phyloP scores from a whole-genome alignment of 2,113 vertebrate genomes.

The Pardalotus punctatus region DNA sequence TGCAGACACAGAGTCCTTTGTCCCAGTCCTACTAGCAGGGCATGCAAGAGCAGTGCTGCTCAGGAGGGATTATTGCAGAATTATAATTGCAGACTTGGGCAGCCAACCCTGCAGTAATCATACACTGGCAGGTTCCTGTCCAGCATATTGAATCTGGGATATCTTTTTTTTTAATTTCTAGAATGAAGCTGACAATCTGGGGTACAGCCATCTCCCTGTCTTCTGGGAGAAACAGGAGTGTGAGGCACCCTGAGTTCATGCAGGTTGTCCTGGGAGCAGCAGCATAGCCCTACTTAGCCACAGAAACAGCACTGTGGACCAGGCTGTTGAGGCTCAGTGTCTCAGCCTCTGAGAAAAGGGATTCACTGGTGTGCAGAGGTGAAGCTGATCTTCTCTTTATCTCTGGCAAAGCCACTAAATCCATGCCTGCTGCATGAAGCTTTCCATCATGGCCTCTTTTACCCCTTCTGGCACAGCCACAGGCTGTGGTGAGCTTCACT shows the following conservation, averaged over 20 bases:
- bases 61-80: not conserved
- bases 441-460: fast-evolving
- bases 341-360: not conserved
- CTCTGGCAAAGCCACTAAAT: not conserved
- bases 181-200: not conserved
- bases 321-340: not conserved
- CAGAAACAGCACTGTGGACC: not conserved
- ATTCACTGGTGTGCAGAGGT: not conserved
- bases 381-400: not conserved
- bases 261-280: not conserved
- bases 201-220: not conserved
- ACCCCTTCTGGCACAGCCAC: fast-evolving
- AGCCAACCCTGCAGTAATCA: not conserved
- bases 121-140: not conserved
- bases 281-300: fast-evolving
- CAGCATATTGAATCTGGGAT: not conserved
- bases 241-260: fast-evolving
- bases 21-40: not conserved
- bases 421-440: not conserved
- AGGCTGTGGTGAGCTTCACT: not conserved
- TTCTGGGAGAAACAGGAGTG: not conserved
- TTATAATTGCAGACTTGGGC: not conserved
- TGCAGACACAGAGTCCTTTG: not conserved
- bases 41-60: not conserved
- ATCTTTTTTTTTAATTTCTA: not conserved